Evolutionary conservation across 2,797 vertebrate species (phyloP).

Genomic region (Tokudaia muenninki): DNA sequence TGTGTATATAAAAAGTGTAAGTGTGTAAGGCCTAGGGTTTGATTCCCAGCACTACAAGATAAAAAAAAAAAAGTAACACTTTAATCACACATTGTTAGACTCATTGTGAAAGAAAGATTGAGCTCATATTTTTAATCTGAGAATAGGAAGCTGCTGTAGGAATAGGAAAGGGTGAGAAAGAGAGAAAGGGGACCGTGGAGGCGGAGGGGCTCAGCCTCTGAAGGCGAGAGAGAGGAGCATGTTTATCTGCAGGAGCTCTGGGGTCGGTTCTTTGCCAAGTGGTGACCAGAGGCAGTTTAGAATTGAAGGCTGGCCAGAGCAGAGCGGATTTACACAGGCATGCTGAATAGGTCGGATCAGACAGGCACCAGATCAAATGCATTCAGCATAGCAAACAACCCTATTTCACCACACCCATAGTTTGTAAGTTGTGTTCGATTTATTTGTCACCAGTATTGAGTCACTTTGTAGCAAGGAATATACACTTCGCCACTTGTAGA

Average conservation of each 20-base stretch:
- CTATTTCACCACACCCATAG: not conserved
- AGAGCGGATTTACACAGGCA: not conserved
- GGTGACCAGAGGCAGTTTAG: not conserved
- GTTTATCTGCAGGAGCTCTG: not conserved
- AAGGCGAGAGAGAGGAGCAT: not conserved
- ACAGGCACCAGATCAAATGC: fast-evolving
- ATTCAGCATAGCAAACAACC: not conserved
- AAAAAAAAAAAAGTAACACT: not conserved
- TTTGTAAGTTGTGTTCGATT: not conserved
- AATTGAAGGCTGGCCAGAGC: not conserved
- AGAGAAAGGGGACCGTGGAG: fast-evolving
- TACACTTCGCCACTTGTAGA: too few species aligned
- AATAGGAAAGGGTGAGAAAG: not conserved
- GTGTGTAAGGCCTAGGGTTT: not conserved
- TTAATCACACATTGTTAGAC: not conserved
- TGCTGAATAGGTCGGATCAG: fast-evolving
- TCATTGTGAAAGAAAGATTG: not conserved
- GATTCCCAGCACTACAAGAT: not conserved
- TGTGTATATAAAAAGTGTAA: not conserved
- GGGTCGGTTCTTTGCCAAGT: not conserved
- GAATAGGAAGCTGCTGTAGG: not conserved
- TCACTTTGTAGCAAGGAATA: not conserved
- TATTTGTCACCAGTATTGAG: not conserved
- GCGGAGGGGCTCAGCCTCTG: not conserved
- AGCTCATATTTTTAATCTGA: fast-evolving